Evolutionary conservation across 92 coral and sea anemone genomes (phyloP), one percentile per base, ranked within the genome.

Genomic region (Phenganax subtilis): DNA sequence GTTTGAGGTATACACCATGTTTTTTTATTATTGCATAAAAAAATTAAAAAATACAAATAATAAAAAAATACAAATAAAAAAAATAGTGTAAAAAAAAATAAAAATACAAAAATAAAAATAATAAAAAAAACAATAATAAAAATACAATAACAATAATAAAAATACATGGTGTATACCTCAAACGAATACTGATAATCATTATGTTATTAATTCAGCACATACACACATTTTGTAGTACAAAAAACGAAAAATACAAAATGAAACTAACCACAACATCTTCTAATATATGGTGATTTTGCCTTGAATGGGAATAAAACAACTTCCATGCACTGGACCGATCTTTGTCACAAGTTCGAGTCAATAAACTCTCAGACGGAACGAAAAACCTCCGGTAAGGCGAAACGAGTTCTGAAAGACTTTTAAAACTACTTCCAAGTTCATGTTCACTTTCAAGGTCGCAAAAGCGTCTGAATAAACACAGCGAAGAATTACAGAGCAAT

Each of bases 191-290:
- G 65, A 10, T 16, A 4, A 4, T 59, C 65, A 59, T 62, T 6
- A 6, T 64, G 31, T n/a, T 20, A 20, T 64, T 3, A 59, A 59
- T 14, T 14, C 15, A 59, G 65, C 16, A 59, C 16, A 7, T 14
- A 59, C 65, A 59, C 30, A 64, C 30, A 75, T 12, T 6, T 2
- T 54, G 6, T n/a, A 12, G 47, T 5, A 37, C 47, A 37, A 37
- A 37, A 37, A 37, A 37, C 12, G 31, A 5, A 17, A 78, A 10
- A 79, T 12, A 9, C 10, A 20, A 25, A 12, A 7, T 8, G 54
- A 31, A 55, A 86, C 94, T 87, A 69, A 92, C 98, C 87, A 94
- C 93, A 63, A 94, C 81, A 76, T 94, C 91, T 76, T 92, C 97
- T 54, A 94, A 84, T 25, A 92, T 58, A 77, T 94, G 98, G 54